Conservation (phyloP, 1,140 invertebrate genomes). For the Pseudomyrmex concolor region DNA sequence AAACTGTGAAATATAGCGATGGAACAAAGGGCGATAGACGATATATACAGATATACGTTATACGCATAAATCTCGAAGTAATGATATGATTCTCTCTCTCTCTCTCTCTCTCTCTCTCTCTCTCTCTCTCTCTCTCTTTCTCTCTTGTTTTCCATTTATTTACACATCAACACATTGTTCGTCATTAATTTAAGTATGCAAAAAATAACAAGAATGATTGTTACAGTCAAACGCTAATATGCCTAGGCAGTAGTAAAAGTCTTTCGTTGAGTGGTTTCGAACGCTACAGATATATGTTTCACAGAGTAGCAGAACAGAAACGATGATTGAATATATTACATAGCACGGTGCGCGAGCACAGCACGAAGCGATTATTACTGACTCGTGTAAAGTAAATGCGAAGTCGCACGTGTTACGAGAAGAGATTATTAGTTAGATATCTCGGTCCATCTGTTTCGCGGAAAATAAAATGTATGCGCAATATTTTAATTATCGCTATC, state of each 20-base stretch:
- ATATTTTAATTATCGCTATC: conserved; percentile 25
- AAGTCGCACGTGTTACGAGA: neutral
- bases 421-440: conserved; percentile 20
- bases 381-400: conserved; percentile 12
- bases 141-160: neutral
- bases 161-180: neutral
- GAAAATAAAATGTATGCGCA: conserved; percentile 18
- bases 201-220: neutral
- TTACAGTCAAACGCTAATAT: neutral
- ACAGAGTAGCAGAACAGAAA: neutral
- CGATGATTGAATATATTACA: conserved; percentile 1
- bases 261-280: neutral
- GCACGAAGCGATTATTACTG: neutral
- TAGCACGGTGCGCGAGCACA: neutral
- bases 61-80: conserved; percentile 1
- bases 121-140: neutral
- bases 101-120: neutral
- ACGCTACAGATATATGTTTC: neutral
- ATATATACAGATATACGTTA: neutral
- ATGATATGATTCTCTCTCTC: neutral
- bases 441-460: conserved; percentile 1
- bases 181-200: neutral
- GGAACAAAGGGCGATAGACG: neutral
- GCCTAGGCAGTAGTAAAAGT: neutral
- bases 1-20: conserved; percentile 32